Percentiles rank a stretch among this genome's conserved stretches.
Conservation (phyloP, 2,797 vertebrate species). For the Enteromius trimaculatus region DNA sequence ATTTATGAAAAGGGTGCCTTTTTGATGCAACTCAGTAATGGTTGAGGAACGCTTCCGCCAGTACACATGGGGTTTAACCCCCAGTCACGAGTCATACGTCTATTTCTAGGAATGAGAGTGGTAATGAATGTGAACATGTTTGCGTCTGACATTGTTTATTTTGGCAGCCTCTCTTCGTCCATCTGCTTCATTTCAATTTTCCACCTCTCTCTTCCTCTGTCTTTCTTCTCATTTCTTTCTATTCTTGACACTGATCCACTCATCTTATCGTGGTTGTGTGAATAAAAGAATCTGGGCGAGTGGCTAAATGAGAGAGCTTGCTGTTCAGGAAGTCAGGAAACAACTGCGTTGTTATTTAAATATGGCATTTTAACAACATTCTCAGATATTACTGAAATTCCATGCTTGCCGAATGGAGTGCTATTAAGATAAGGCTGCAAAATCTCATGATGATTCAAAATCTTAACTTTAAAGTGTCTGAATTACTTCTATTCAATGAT, state of each 20-base stretch:
- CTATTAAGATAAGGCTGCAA: not conserved
- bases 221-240: not conserved
- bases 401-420: not conserved
- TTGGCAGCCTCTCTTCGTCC: constrained; percentile 64
- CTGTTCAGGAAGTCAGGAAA: constrained; percentile 20
- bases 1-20: constrained; percentile 8
- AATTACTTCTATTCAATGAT: not conserved
- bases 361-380: constrained; percentile 33
- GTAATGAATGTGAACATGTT: constrained; percentile 61
- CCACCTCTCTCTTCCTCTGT: constrained; percentile 17
- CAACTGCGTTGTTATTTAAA: constrained; percentile 21
- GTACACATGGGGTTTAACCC: constrained; percentile 51
- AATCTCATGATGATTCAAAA: not conserved
- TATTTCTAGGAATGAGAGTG: constrained; percentile 59
- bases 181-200: constrained; percentile 72
- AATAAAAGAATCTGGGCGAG: constrained; percentile 49
- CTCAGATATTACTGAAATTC: not conserved
- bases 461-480: not conserved
- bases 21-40: constrained; percentile 10
- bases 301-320: constrained; percentile 31
- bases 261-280: constrained; percentile 10
- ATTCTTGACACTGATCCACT: constrained; percentile 1
- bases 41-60: constrained; percentile 53
- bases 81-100: constrained; percentile 55
- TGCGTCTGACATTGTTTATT: constrained; percentile 70